These are phyloP conservation scores for Hexactinellida sp. DNA, from an alignment of 37 sponge, comb jelly and placozoan species.

Conservation along the genomic window DNA sequence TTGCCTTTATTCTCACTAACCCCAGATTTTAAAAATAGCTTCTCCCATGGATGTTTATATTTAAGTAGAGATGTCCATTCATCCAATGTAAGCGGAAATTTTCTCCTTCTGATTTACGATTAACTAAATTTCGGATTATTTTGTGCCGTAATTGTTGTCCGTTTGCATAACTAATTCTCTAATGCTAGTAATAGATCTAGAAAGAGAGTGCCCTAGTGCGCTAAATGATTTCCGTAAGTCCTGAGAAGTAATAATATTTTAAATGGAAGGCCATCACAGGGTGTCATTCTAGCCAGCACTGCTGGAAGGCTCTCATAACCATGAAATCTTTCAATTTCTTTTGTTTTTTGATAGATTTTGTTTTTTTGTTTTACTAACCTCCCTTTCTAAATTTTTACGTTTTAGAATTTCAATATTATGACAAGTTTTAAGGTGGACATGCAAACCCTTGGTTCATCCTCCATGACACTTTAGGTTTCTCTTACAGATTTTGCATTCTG, in stretches of 20 bases:
- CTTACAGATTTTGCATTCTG: conserved; percentile 5
- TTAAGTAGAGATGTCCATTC: not conserved
- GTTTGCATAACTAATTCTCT: not conserved
- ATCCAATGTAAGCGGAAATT: not conserved
- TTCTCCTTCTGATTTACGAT: not conserved
- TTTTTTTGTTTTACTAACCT: too few relatives aligned
- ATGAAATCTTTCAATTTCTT: not conserved
- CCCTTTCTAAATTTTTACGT: too few relatives aligned
- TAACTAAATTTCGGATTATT: not conserved
- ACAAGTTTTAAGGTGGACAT: conserved; percentile 17
- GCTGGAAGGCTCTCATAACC: not conserved
- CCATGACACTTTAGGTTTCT: conserved; percentile 4
- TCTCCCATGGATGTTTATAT: not conserved
- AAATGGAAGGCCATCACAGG: not conserved
- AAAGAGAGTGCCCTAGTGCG: not conserved
- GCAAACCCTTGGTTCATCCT: conserved; percentile 11
- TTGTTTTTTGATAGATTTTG: too few relatives aligned
- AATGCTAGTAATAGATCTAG: not conserved
- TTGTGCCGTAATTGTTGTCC: not conserved
- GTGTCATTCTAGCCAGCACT: not conserved
- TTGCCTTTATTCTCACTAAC: not conserved
- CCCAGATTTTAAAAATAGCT: not conserved
- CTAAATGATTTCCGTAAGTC: not conserved
- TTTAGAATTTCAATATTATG: not conserved
- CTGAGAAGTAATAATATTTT: not conserved